phyloP scores from a whole-genome alignment of 2,113 vertebrate species.

The Dinomys branickii region DNA sequence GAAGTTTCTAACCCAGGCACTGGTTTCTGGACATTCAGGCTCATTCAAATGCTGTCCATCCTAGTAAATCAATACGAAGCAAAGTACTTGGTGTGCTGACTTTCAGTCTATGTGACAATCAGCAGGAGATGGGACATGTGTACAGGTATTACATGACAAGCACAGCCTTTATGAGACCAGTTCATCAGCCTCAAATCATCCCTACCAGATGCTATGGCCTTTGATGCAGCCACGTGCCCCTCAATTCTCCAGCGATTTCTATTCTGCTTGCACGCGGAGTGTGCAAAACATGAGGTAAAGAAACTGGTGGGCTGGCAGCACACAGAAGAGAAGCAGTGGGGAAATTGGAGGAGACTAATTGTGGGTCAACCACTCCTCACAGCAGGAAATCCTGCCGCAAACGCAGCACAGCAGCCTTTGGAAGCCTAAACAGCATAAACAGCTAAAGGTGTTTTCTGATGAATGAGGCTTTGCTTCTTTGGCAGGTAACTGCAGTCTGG shows the following conservation, averaged over 20 bases:
- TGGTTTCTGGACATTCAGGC: background rate
- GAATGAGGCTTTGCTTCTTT: constrained; percentile 70
- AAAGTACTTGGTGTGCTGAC: background rate
- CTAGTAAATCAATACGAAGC: background rate
- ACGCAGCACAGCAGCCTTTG: constrained; percentile 37
- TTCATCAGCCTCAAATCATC: background rate
- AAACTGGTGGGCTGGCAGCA: background rate
- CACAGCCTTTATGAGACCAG: background rate
- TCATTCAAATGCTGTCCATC: background rate
- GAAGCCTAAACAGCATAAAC: constrained; percentile 67
- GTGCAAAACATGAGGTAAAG: background rate
- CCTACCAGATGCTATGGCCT: background rate
- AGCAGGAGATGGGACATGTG: background rate
- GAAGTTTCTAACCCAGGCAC: background rate
- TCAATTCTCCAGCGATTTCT: background rate
- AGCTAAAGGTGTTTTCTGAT: constrained; percentile 77
- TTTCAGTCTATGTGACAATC: background rate
- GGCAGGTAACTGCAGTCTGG: constrained; percentile 72
- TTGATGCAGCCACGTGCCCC: background rate
- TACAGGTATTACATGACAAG: background rate
- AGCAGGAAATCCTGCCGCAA: constrained; percentile 37
- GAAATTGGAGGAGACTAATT: constrained; percentile 67
- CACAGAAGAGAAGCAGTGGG: background rate
- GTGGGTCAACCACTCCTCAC: constrained; percentile 41
- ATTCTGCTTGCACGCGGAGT: background rate